Evolutionary conservation across 1,140 invertebrate species (phyloP).

Genomic region (Vanessa tameamea): DNA sequence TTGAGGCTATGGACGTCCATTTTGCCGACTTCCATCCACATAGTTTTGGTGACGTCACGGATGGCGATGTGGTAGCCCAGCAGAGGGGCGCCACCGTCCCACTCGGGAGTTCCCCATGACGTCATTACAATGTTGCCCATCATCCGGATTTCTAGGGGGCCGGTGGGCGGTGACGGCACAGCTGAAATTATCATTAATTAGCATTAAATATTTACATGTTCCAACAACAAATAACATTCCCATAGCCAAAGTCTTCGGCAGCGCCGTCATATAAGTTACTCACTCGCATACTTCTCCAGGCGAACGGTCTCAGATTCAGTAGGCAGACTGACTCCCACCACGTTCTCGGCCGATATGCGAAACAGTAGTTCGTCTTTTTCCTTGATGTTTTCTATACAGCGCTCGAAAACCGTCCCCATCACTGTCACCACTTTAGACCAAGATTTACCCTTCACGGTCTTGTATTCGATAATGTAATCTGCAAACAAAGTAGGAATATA

Average conservation of each 20-base stretch:
- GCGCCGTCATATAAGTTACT: conserved; percentile 69
- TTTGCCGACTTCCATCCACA: conserved; percentile 97
- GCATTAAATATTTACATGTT: too few relatives aligned
- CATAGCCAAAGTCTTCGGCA: too few relatives aligned
- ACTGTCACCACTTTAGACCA: conserved; percentile 96
- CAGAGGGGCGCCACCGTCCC: conserved; percentile 94
- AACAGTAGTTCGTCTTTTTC: conserved; percentile 95
- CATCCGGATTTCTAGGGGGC: conserved; percentile 91
- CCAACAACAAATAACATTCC: too few relatives aligned
- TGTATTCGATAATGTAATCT: conserved; percentile 97
- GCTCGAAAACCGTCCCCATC: conserved; percentile 87
- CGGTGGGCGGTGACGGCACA: conserved; percentile 93
- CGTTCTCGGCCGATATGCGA: conserved; percentile 95
- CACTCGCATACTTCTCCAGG: conserved; percentile 97
- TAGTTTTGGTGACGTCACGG: conserved; percentile 93
- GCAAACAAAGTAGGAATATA: not conserved
- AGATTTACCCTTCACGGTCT: conserved; percentile 84
- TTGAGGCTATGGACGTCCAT: conserved; percentile 91
- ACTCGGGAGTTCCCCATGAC: conserved; percentile 96
- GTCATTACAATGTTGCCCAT: conserved; percentile 91
- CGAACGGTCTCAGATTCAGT: conserved; percentile 89
- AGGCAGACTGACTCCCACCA: conserved; percentile 90
- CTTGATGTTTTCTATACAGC: conserved; percentile 92
- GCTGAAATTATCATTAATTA: conserved; percentile 76
- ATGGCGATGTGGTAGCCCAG: conserved; percentile 96